Conservation (phyloP, 2,888 invertebrate genomes). For the Mythimna loreyi region DNA sequence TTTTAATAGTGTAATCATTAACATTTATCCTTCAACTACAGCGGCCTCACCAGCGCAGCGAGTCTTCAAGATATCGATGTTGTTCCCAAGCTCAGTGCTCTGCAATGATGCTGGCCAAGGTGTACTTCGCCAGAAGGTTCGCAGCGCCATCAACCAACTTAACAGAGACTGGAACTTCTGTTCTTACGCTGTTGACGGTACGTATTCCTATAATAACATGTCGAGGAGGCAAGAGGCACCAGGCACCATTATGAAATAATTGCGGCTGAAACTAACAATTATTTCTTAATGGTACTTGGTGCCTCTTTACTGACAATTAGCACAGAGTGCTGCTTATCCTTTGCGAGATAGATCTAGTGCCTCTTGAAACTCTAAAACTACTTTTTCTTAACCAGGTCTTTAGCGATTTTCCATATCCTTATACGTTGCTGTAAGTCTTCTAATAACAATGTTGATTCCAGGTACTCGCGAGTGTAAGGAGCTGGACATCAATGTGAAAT, state of each 20-base stretch:
- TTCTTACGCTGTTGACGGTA: slow-evolving; percentile 96
- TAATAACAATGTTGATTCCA: slow-evolving; percentile 59
- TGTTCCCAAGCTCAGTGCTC: slow-evolving; percentile 98
- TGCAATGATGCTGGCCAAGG: slow-evolving; percentile 99
- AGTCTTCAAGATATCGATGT: slow-evolving; percentile 97
- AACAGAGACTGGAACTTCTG: slow-evolving; percentile 99
- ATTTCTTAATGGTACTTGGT: neutral
- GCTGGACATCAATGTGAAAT: slow-evolving; percentile 97
- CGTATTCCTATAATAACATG: too few relatives aligned
- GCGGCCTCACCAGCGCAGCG: slow-evolving; percentile 97
- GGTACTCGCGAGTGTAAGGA: slow-evolving; percentile 97
- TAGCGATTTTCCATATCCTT: too few relatives aligned
- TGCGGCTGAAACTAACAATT: neutral
- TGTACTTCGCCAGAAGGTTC: slow-evolving; percentile 96
- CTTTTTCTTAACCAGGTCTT: neutral
- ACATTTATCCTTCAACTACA: slow-evolving; percentile 75
- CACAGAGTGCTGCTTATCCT: neutral
- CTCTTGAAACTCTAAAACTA: neutral
- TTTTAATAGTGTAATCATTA: neutral
- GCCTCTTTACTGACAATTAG: too few relatives aligned
- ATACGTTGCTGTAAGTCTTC: neutral
- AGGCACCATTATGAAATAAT: too few relatives aligned
- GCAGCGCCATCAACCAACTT: slow-evolving; percentile 96
- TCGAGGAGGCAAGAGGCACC: too few relatives aligned
- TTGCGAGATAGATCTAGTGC: neutral